Percentiles rank a stretch among this genome's conserved stretches.
Conservation (phyloP, 2,888 invertebrate genomes). For the Drosophila antonietae region DNA sequence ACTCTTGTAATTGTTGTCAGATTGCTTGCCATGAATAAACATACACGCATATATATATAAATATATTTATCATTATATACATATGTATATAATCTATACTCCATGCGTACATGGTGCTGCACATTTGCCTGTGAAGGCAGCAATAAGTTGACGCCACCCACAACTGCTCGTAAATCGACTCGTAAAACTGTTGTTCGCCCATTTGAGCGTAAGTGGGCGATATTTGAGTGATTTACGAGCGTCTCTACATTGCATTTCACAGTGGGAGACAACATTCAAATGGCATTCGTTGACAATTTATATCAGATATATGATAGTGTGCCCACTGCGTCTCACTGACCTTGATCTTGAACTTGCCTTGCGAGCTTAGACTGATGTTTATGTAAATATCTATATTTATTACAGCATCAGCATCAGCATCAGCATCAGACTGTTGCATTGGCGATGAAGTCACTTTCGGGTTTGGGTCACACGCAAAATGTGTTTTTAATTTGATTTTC, state of each 20-base stretch:
- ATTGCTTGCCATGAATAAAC: constrained; percentile 22
- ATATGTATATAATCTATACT: constrained; percentile 1
- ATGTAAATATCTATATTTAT: constrained; percentile 23
- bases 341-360: constrained; percentile 75
- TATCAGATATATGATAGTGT: constrained; percentile 2
- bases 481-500: constrained; percentile 65
- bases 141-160: constrained; percentile 66
- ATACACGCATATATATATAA: background rate
- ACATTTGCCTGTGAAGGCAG: constrained; percentile 44
- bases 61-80: background rate
- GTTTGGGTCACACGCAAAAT: constrained; percentile 44
- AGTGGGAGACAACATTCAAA: constrained; percentile 70
- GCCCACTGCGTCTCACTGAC: constrained; percentile 31
- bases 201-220: constrained; percentile 55
- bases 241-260: constrained; percentile 63
- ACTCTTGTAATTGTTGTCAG: constrained; percentile 40
- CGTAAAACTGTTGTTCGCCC: constrained; percentile 42
- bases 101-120: constrained; percentile 47
- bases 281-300: constrained; percentile 62
- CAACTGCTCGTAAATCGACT: constrained; percentile 49
- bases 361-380: constrained; percentile 27
- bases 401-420: constrained; percentile 61
- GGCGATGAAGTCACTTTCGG: constrained; percentile 44
- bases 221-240: constrained; percentile 72
- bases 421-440: constrained; percentile 32